Evolutionary conservation across 2,797 vertebrate genomes (phyloP), one percentile per base, ranked within the genome.

Genomic region (Coranthus polyacanthus): DNA sequence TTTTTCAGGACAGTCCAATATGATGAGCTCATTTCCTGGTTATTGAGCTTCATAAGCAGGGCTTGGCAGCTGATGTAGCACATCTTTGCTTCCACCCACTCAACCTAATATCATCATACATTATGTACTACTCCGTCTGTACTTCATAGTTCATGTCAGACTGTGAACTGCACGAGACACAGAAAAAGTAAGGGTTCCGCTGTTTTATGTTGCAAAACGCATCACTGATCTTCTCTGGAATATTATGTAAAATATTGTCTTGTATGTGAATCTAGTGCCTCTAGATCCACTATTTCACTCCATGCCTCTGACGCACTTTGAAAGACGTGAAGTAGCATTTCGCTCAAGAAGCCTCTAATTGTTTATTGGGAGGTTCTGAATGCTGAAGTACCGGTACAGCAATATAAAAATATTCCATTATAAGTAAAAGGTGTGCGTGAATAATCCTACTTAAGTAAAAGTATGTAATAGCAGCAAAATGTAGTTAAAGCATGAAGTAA

Each of bases 1-100:
- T 43, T 42, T 44, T 39, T 51, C 44, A 29, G 43, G 64, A 63
- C 41, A 12, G 21, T 60, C 70, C 46, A 12, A 65, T 51, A 49
- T 20, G 68, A 84, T 88, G 76, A 82, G 54, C 65, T 88, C 75
- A 84, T 86, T 88, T 91, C 81, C 84, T 88, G 81, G 13, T 82
- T 78, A 56, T 71, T 75, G 57, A 77, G 61, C 72, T 63, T 56
- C 52, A 60, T 16, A 37, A 56, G 73, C 15, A 41, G 67, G 47
- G 20, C 69, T 77, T 86, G 72, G 79, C 78, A 78, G 72, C 71
- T 79, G 75, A 79, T 61, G 69, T 39, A 68, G 75, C 62, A 65
- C 73, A 77, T 76, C 46, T 51, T 55, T 69, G 42, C 58, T 78
- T 72, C 72, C 58, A 58, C 44, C 62, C 78, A 82, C 85, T 88